phyloP scores from a whole-genome alignment of 2,797 vertebrate genomes.

The Phrynocephalus vlangalii region DNA sequence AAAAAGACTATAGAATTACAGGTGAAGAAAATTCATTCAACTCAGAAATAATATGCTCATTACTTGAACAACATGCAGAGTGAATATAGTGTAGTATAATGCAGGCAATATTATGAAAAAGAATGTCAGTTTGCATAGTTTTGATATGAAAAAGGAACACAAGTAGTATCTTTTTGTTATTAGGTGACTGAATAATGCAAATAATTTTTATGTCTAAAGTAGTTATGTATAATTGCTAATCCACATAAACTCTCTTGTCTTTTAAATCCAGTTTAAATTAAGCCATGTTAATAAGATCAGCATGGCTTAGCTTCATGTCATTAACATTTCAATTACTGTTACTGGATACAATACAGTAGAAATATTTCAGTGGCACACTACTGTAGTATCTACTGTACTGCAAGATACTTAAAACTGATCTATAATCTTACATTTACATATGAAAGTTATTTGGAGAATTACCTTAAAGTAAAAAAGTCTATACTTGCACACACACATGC shows the following conservation, averaged over 20 bases:
- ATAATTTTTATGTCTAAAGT: no score
- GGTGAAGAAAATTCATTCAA: no score
- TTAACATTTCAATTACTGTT: conserved; percentile 11
- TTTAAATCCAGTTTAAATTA: conserved; percentile 21
- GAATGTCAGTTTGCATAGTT: no score
- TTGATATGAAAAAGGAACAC: no score
- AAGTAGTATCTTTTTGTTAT: no score
- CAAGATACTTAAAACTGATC: neutral
- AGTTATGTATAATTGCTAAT: neutral
- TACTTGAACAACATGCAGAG: no score
- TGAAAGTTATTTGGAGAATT: neutral
- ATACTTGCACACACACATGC: neutral
- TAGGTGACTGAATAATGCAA: no score
- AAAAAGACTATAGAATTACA: no score
- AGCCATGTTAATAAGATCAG: neutral
- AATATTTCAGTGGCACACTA: no score
- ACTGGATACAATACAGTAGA: neutral
- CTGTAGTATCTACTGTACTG: neutral
- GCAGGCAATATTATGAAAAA: no score
- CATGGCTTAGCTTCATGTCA: neutral
- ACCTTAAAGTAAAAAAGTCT: neutral
- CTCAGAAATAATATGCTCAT: no score
- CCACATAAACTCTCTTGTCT: neutral
- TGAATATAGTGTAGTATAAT: no score
- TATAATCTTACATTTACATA: neutral